Evolutionary conservation across 2,888 invertebrate genomes (phyloP).

Genomic region (Eristalis pertinax): DNA sequence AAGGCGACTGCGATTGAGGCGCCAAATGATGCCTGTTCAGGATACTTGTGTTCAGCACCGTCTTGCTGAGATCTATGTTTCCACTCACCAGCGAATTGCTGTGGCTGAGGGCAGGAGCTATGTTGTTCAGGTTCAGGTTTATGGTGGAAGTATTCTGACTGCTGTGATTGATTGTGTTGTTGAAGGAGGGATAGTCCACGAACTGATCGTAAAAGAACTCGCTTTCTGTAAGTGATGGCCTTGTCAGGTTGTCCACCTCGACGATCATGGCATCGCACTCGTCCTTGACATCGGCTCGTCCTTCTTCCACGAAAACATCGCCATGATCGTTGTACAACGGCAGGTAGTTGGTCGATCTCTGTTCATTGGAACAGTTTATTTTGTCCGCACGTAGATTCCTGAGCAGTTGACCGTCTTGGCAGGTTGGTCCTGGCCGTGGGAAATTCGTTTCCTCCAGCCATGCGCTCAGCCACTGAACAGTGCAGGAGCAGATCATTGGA

Average conservation of each 20-base stretch:
- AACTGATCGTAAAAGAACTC: slow-evolving; percentile 93
- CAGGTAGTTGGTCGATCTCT: slow-evolving; percentile 81
- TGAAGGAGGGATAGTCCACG: slow-evolving; percentile 88
- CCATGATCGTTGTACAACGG: slow-evolving; percentile 87
- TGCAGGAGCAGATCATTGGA: slow-evolving; percentile 91
- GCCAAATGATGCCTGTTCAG: slow-evolving; percentile 77
- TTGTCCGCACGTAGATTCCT: slow-evolving; percentile 87
- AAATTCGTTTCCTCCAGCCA: slow-evolving; percentile 90
- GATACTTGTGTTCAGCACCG: slow-evolving; percentile 80
- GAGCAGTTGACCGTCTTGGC: slow-evolving; percentile 89
- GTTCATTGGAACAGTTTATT: slow-evolving; percentile 84
- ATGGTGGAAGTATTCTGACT: slow-evolving; percentile 58
- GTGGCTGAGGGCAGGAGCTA: slow-evolving; percentile 80
- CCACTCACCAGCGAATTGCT: slow-evolving; percentile 83
- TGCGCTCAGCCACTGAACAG: slow-evolving; percentile 90
- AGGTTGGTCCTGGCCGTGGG: slow-evolving; percentile 87
- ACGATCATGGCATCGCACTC: slow-evolving; percentile 79
- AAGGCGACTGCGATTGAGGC: slow-evolving; percentile 82
- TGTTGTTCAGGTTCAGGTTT: slow-evolving; percentile 79
- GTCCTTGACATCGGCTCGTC: slow-evolving; percentile 83
- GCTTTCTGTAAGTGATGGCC: slow-evolving; percentile 88
- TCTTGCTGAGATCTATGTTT: slow-evolving; percentile 82
- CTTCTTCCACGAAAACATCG: slow-evolving; percentile 84
- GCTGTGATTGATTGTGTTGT: slow-evolving; percentile 80
- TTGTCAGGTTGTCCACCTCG: slow-evolving; percentile 82